A percentile compares a stretch with the other conserved stretches of the same genome.
Conservation (phyloP, 2,113 vertebrate species). For the Chlorocebus sabaeus region DNA sequence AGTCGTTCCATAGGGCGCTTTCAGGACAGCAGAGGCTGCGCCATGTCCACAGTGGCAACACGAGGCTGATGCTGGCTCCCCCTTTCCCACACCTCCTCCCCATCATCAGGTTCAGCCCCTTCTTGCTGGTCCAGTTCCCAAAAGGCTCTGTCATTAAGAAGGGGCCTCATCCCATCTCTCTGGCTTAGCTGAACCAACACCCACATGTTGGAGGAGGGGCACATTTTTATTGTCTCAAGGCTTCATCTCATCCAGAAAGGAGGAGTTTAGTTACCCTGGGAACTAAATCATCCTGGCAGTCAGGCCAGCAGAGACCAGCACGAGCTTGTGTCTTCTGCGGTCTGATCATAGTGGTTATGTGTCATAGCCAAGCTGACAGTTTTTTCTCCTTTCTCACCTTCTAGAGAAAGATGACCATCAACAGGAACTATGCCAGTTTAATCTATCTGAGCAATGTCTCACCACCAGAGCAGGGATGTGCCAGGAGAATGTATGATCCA, state of each 20-base stretch:
- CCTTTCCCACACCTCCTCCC: neutral
- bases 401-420: neutral
- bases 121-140: neutral
- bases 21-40: neutral
- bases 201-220: neutral
- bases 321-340: neutral
- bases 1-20: neutral
- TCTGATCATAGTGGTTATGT: neutral
- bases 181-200: neutral
- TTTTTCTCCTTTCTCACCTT: neutral
- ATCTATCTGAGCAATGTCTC: neutral
- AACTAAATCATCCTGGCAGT: neutral
- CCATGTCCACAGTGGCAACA: accelerated
- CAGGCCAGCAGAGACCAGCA: neutral
- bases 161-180: neutral
- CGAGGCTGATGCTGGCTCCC: accelerated
- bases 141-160: neutral
- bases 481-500: accelerated
- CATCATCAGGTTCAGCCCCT: neutral
- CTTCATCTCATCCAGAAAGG: neutral
- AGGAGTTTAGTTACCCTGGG: neutral
- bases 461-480: neutral
- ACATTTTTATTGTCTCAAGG: neutral
- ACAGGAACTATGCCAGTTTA: neutral
- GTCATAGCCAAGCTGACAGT: neutral